Evolutionary conservation across 2,797 vertebrate species (phyloP), one percentile per base, ranked within the genome.

Genomic region (Eulemur rubriventer): DNA sequence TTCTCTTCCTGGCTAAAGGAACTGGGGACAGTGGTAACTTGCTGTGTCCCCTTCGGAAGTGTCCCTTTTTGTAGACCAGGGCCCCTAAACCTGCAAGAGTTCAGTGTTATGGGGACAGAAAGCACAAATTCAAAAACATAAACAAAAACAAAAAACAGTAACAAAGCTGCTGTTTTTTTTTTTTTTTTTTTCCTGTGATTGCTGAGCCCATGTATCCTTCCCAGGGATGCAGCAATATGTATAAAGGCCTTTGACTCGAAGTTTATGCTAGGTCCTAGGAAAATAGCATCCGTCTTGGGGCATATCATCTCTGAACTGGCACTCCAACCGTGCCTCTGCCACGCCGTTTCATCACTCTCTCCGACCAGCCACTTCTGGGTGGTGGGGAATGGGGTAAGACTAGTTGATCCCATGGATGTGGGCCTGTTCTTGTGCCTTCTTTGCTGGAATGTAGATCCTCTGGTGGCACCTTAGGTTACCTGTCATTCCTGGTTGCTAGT

Each of bases 301-400:
- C 35, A 1, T 41, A 2, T 16, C 2, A 12, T 50, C 22, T 24
- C 8, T 9, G 17, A 20, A 20, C 20, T 17, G 48, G 33, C 2
- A 2, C 28, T 7, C 4, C 0, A 0, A 8, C 18, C 28, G 10
- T 8, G 1, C 55, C 12, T 50, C 14, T 46, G 35, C 4, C 38
- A 55, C 35, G 17, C 12, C n/a, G 20, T 24, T 9, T 38, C 20
- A 4, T 16, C 33, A 0, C 16, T 33, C 2, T 83, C 6, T 13
- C 50, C 30, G 7, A 17, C n/a, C 57, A 46, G 4, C 17, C 28
- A 2, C 18, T 57, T 76, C 20, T 41, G 59, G 18, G 8, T 43
- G 33, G 6, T 17, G 41, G 43, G 30, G 50, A 76, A 14, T 22
- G 20, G 13, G 11, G 33, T 11, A 48, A 55, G 4, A 50, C 4